Percentiles rank a stretch among this genome's conserved stretches.
Evolutionary conservation across 2,888 invertebrate species (phyloP).

Genomic region (Helicoverpa assulta): DNA sequence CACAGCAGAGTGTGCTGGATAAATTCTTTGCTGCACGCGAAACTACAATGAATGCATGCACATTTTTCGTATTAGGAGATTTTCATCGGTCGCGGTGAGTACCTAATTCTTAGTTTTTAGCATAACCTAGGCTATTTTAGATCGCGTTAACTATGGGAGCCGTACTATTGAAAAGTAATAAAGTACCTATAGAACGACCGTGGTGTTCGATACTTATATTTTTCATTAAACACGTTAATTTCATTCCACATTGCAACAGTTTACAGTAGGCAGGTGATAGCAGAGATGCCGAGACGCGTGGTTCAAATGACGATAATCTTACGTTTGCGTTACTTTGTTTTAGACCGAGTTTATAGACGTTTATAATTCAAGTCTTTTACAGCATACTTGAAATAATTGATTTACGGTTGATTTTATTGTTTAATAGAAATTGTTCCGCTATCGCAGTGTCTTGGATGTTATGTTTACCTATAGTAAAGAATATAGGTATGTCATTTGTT

Average conservation of each 20-base stretch:
- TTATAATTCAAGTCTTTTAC: too few relatives aligned
- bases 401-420: too few relatives aligned
- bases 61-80: slow-evolving; percentile 51
- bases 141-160: neutral
- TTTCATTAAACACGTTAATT: neutral
- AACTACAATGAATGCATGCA: slow-evolving; percentile 42
- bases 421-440: too few relatives aligned
- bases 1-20: slow-evolving; percentile 16
- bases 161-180: neutral
- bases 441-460: too few relatives aligned
- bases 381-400: too few relatives aligned
- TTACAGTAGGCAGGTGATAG: neutral
- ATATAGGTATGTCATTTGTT: too few relatives aligned
- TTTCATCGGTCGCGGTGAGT: slow-evolving; percentile 50
- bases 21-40: slow-evolving; percentile 53
- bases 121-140: slow-evolving; percentile 1
- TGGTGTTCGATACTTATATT: neutral
- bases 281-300: neutral
- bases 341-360: too few relatives aligned
- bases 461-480: too few relatives aligned
- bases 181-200: too few relatives aligned
- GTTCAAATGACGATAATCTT: neutral
- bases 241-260: neutral
- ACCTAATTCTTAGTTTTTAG: slow-evolving; percentile 30
- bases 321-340: too few relatives aligned